Conservation (phyloP, 2,888 invertebrate species). For the Fissipunctia ypsillon region DNA sequence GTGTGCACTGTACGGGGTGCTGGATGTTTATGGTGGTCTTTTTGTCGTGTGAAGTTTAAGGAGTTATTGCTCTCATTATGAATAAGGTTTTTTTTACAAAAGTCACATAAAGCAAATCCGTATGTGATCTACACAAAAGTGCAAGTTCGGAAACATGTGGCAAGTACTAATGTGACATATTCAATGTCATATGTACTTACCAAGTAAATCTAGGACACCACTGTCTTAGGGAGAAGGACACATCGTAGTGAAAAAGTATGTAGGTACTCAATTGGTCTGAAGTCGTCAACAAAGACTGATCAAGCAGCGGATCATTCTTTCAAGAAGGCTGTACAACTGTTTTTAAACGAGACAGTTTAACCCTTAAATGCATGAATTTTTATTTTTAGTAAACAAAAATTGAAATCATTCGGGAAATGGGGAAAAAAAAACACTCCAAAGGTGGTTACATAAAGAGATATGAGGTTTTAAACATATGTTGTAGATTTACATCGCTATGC, state of each 20-base stretch:
- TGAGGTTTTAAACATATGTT: no score
- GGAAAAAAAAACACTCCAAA: no score
- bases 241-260: not conserved
- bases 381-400: no score
- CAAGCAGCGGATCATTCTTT: not conserved
- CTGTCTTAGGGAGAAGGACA: not conserved
- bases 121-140: not conserved
- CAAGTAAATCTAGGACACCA: not conserved
- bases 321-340: not conserved
- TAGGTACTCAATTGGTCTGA: not conserved
- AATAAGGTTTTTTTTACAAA: no score
- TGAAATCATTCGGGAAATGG: no score
- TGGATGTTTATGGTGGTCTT: conserved; percentile 40
- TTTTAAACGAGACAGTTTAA: no score
- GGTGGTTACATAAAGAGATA: no score
- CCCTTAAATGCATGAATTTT: no score
- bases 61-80: not conserved
- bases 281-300: not conserved
- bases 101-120: no score
- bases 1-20: conserved; percentile 49
- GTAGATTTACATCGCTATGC: no score
- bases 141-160: not conserved
- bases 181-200: not conserved
- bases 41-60: conserved; percentile 26
- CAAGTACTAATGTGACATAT: not conserved